Conservation (phyloP, 2,888 invertebrate species). For the Caenorhabditis drosophilae region DNA sequence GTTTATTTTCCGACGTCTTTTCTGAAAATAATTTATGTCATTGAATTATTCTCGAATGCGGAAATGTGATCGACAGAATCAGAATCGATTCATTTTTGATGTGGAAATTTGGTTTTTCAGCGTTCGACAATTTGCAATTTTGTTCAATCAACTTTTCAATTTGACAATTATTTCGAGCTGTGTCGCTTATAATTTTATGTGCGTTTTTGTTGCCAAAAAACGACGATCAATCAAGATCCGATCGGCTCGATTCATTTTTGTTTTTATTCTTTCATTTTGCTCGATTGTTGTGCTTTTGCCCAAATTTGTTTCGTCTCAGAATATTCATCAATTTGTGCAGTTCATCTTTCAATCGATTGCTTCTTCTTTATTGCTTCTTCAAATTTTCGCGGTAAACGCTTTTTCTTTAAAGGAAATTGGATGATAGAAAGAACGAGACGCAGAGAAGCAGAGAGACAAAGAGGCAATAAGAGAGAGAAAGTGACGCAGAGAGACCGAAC, state of each 20-base stretch:
- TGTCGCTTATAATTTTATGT: slow-evolving; percentile 33
- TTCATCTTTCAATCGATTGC: slow-evolving; percentile 30
- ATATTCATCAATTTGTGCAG: slow-evolving; percentile 19
- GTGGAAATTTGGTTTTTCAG: not conserved
- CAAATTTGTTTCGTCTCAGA: slow-evolving; percentile 14
- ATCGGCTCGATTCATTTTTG: slow-evolving; percentile 10
- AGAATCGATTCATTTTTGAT: not conserved
- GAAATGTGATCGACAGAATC: slow-evolving; percentile 8
- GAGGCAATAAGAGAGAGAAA: too few species aligned
- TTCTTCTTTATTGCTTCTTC: slow-evolving; percentile 12
- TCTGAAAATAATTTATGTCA: slow-evolving; percentile 19
- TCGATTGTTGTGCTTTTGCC: slow-evolving; percentile 24
- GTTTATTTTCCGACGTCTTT: slow-evolving; percentile 30
- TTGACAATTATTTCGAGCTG: slow-evolving; percentile 27
- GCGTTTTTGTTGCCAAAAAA: slow-evolving; percentile 28
- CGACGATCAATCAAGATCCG: slow-evolving; percentile 19
- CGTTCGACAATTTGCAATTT: not conserved
- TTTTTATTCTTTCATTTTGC: slow-evolving; percentile 22
- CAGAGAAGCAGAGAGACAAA: not conserved
- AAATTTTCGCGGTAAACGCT: slow-evolving; percentile 6
- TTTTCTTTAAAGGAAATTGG: not conserved
- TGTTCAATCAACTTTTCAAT: not conserved
- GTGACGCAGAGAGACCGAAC: too few species aligned
- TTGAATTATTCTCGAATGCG: slow-evolving; percentile 9
- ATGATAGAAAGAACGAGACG: not conserved